Evolutionary conservation across 2,797 vertebrate species (phyloP).

Genomic region (Morelia viridis): DNA sequence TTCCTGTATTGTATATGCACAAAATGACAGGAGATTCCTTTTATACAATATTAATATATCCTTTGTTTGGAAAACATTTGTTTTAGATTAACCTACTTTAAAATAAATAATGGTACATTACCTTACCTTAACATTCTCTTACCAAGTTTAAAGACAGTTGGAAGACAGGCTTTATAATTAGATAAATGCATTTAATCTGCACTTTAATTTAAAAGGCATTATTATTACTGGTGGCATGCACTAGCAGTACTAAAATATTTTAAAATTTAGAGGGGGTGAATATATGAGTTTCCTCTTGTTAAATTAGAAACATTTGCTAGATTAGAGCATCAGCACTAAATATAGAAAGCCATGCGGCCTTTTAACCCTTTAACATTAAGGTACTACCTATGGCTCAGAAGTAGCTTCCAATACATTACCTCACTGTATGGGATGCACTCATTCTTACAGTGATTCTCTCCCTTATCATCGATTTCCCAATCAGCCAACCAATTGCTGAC

Average conservation of each 20-base stretch:
- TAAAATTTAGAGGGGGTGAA: background rate
- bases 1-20: background rate
- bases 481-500: constrained; percentile 69
- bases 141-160: background rate
- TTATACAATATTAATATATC: background rate
- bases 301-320: background rate
- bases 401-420: constrained; percentile 59
- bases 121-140: background rate
- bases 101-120: background rate
- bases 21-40: background rate
- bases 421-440: constrained; percentile 65
- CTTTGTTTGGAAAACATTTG: background rate
- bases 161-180: background rate
- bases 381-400: background rate
- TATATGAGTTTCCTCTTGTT: background rate
- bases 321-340: background rate
- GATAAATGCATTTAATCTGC: background rate
- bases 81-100: background rate
- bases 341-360: background rate
- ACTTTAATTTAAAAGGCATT: background rate
- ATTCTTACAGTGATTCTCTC: constrained; percentile 68
- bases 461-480: constrained; percentile 65
- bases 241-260: background rate
- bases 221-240: background rate
- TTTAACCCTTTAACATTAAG: background rate